These are phyloP conservation scores for Philotrypesis tridentata DNA, from an alignment of 1,140 invertebrate species.

Conservation along the genomic window DNA sequence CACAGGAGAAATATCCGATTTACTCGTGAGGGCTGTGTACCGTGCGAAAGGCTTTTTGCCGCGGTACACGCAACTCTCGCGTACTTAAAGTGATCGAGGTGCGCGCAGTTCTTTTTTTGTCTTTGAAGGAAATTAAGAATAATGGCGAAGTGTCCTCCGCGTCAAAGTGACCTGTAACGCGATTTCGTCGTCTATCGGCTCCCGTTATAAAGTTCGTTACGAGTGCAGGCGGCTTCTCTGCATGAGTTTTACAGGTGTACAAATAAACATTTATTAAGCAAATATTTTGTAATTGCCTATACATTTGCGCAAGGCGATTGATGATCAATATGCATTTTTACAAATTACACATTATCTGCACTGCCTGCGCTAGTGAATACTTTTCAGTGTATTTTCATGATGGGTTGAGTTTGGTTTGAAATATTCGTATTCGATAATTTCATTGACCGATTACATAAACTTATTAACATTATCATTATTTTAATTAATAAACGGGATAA, in stretches of 20 bases:
- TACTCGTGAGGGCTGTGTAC: neutral
- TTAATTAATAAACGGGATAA: no score
- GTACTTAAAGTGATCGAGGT: neutral
- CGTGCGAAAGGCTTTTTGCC: neutral
- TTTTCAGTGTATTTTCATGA: no score
- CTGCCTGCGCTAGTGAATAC: no score
- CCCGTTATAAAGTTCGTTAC: conserved; percentile 21
- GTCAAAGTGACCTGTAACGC: conserved; percentile 42
- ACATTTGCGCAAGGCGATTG: no score
- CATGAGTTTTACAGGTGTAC: neutral
- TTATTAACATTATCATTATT: no score
- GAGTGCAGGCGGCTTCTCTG: neutral
- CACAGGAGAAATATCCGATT: neutral
- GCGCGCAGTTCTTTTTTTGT: neutral
- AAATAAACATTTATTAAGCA: conserved; percentile 20
- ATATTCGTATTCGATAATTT: no score
- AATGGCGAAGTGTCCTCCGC: conserved; percentile 14
- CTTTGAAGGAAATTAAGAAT: conserved; percentile 41
- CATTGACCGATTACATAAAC: no score
- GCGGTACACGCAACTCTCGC: neutral
- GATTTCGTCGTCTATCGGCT: conserved; percentile 23
- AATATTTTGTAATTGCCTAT: neutral
- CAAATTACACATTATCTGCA: no score
- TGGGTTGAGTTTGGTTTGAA: no score
- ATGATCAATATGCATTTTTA: no score